phyloP scores from a whole-genome alignment of 2,113 vertebrate species.

The Nycticebus coucang region DNA sequence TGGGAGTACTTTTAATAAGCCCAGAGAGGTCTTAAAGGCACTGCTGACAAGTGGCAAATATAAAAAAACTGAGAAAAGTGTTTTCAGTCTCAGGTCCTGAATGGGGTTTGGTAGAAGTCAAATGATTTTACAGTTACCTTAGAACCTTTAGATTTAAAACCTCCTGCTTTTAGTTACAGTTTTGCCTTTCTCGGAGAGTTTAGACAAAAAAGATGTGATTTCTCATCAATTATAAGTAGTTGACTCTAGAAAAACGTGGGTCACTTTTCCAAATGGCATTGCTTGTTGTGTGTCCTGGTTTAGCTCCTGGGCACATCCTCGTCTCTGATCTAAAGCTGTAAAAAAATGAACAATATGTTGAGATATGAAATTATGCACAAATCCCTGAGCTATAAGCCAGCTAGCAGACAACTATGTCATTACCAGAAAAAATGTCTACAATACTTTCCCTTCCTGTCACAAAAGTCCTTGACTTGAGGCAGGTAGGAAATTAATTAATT shows the following conservation, averaged over 20 bases:
- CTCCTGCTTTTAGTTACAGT: neutral
- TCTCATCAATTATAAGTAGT: conserved; percentile 2
- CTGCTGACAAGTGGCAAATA: neutral
- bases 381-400: neutral
- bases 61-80: neutral
- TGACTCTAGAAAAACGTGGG: neutral
- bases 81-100: neutral
- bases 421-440: neutral
- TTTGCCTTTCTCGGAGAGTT: neutral
- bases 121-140: neutral
- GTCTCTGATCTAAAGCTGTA: conserved; percentile 32
- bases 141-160: neutral
- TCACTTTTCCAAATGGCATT: conserved; percentile 26
- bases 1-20: neutral
- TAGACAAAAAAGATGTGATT: neutral
- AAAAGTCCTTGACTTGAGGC: neutral
- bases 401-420: neutral
- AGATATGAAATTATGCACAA: conserved; percentile 19
- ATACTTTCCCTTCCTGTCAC: neutral
- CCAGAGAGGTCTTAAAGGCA: neutral
- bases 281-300: neutral
- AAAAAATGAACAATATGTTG: conserved; percentile 47
- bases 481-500: conserved; percentile 21
- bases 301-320: neutral
- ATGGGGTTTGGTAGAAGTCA: neutral